These are phyloP conservation scores for Creontiades dilutus DNA, from an alignment of 2,888 invertebrate genomes.

Conservation along the genomic window DNA sequence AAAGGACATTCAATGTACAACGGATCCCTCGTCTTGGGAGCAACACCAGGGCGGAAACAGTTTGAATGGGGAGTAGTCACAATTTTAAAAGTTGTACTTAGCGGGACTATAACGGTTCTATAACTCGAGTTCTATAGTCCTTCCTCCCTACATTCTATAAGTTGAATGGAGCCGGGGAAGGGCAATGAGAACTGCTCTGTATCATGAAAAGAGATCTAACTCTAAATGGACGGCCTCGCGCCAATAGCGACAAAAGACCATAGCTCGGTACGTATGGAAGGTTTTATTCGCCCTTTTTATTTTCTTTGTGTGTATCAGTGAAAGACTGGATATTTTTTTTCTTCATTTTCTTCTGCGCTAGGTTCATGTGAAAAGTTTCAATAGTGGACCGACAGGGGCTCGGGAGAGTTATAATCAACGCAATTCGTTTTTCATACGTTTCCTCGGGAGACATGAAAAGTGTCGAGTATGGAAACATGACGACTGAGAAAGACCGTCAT, in stretches of 20 bases:
- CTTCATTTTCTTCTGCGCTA: conserved; percentile 33
- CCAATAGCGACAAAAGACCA: conserved; percentile 68
- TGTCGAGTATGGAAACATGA: too few species aligned
- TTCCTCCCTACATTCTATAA: conserved; percentile 25
- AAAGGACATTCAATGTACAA: background rate
- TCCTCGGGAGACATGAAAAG: background rate
- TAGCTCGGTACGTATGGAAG: conserved; percentile 34
- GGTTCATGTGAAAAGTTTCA: conserved; percentile 52
- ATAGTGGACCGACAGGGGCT: background rate
- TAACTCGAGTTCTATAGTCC: conserved; percentile 49
- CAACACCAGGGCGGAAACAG: conserved; percentile 33
- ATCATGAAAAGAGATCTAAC: conserved; percentile 66
- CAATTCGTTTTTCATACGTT: conserved; percentile 27
- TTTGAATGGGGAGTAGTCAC: conserved; percentile 62
- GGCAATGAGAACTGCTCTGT: conserved; percentile 40
- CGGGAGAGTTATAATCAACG: background rate
- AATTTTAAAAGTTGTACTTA: conserved; percentile 68
- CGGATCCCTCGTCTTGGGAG: conserved; percentile 45
- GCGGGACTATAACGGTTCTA: conserved; percentile 54
- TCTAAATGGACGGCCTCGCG: conserved; percentile 58
- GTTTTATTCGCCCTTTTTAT: conserved; percentile 50
- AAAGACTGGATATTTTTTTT: conserved; percentile 40
- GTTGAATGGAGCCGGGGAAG: conserved; percentile 29
- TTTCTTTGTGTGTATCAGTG: conserved; percentile 42
- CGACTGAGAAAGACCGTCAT: too few species aligned